Base-by-base conservation (phyloP, 2,113 vertebrate species). In the Indri indri region DNA sequence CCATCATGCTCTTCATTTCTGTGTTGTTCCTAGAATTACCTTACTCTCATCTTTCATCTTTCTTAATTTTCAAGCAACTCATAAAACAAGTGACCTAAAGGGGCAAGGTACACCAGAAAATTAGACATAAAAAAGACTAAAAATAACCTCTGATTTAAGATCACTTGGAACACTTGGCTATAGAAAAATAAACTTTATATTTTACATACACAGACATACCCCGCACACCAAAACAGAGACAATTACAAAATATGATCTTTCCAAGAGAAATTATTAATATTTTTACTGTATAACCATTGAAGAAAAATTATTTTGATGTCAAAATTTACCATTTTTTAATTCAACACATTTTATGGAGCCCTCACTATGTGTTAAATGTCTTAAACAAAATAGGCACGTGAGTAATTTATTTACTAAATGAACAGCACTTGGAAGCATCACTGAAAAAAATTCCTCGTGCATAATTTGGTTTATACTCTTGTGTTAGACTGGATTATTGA, bases 321-420 rank as follows among this genome's bases (percentile, higher is more conserved):
- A 82, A 61, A 86, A 71, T 92, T 59, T 42, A 70, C 50, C 42
- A n/a, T 47, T 82, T 88, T 86, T 66, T 13, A 52, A 59, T 57
- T 71, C 10, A 77, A n/a, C 8, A 70, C 3, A 4, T 40, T 65
- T 88, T 87, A 7, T 50, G 76, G 37, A 77, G 3, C 2, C 4
- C 17, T 7, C 5, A 22, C 3, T 68, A 25, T 27, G 45, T 54
- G 5, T 76, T 86, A 50, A 77, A 25, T 27, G 54, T 50, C 16
- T 73, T 88, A 40, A 59, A 77, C 59, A 65, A 90, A 70, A 88
- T 22, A 80, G 8, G 8, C 17, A 13, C 16, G 3, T 76, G 13
- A 79, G 22, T 27, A 13, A 27, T n/a, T 65, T 40, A 30, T 77
- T 86, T 63, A 16, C 2, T 27, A 71, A 45, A 7, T 70, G 27